Percentiles rank a stretch among this genome's conserved stretches.
Conservation (phyloP, 2,797 vertebrate genomes). For the Bucorvus abyssinicus region DNA sequence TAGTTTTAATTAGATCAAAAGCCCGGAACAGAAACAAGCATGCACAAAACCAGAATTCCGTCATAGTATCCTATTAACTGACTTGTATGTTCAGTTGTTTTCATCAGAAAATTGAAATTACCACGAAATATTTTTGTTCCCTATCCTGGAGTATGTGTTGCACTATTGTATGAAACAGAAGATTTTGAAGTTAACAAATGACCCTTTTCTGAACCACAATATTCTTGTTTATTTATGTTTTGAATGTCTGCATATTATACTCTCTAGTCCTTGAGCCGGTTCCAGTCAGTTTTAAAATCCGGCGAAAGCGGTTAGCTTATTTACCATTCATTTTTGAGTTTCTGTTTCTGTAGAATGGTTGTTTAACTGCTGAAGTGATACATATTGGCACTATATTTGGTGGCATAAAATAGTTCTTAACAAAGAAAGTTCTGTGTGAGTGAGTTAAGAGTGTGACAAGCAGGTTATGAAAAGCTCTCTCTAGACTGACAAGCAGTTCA, state of each 20-base stretch:
- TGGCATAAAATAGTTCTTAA: not conserved
- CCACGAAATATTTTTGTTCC: not conserved
- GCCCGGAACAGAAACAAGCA: not conserved
- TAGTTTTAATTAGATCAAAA: conserved; percentile 47
- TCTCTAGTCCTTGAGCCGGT: not conserved
- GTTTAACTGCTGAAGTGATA: not conserved
- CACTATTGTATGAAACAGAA: not conserved
- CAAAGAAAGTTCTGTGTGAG: not conserved
- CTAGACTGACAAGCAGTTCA: not conserved
- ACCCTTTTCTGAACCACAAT: not conserved
- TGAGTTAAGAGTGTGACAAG: not conserved
- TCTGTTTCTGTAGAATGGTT: not conserved
- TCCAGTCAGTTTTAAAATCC: not conserved
- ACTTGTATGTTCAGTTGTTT: not conserved
- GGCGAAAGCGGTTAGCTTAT: not conserved
- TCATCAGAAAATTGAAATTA: not conserved
- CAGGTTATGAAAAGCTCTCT: not conserved
- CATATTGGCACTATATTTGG: not conserved
- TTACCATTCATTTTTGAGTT: not conserved
- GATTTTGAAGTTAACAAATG: not conserved
- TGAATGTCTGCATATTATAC: not conserved
- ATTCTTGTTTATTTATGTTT: not conserved
- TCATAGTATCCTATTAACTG: not conserved
- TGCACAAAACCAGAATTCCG: not conserved
- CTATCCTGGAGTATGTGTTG: not conserved